Percentiles rank a stretch among this genome's conserved stretches.
Evolutionary conservation across 2,113 vertebrate genomes (phyloP).

Genomic region (Cricetomys ansorgei): DNA sequence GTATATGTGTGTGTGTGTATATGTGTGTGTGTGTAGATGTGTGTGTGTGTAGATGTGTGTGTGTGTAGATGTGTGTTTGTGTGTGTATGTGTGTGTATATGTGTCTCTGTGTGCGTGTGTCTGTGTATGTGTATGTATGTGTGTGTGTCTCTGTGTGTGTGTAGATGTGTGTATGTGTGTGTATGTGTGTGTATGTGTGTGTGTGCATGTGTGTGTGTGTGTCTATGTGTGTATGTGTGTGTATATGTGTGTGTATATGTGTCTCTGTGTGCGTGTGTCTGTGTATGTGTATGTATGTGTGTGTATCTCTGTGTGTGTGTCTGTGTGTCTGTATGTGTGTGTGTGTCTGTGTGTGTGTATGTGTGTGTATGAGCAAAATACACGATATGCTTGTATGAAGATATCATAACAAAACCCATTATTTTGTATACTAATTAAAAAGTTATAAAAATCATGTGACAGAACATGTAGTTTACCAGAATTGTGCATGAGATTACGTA

Average conservation of each 20-base stretch:
- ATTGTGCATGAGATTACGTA: not conserved
- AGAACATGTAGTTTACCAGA: not conserved
- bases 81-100: not conserved
- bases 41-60: not conserved
- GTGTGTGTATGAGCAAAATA: not conserved
- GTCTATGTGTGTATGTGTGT: not conserved
- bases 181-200: too few species aligned
- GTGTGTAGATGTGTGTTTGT: too few species aligned
- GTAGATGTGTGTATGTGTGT: too few species aligned
- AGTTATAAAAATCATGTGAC: conserved; percentile 7
- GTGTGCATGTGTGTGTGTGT: not conserved
- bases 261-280: not conserved
- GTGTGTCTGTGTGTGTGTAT: not conserved
- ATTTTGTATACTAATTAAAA: not conserved
- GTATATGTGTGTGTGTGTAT: not conserved
- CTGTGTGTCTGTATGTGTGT: not conserved
- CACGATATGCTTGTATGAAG: not conserved
- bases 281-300: not conserved
- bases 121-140: not conserved
- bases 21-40: not conserved
- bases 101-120: not conserved
- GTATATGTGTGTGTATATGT: not conserved
- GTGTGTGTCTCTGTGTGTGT: not conserved
- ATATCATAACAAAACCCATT: not conserved
- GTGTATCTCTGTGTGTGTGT: not conserved